These are phyloP conservation scores for Ophraella communa DNA, from an alignment of 2,888 invertebrate genomes.

Conservation along the genomic window DNA sequence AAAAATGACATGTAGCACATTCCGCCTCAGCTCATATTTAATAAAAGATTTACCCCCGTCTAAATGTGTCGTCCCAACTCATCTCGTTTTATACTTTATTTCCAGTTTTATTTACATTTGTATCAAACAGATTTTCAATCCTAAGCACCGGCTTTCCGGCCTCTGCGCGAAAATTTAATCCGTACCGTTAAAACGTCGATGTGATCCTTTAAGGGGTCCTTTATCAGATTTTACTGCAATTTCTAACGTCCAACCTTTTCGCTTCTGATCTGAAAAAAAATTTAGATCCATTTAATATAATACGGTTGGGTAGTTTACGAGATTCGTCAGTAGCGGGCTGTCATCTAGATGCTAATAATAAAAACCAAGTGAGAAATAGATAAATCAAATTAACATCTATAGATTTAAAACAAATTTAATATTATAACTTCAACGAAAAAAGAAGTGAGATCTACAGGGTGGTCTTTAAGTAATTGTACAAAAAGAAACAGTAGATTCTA, in stretches of 20 bases:
- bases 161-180: slow-evolving; percentile 23
- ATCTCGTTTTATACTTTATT: slow-evolving; percentile 16
- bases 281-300: slow-evolving; percentile 36
- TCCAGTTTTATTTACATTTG: slow-evolving; percentile 21
- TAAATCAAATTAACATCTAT: too few relatives aligned
- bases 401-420: too few relatives aligned
- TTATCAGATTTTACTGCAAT: slow-evolving; percentile 36
- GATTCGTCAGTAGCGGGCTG: slow-evolving; percentile 3
- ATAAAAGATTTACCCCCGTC: slow-evolving; percentile 11
- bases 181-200: slow-evolving; percentile 29
- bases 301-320: slow-evolving; percentile 36
- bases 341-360: too few relatives aligned
- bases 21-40: background rate
- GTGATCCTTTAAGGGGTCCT: slow-evolving; percentile 20
- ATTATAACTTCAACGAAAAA: too few relatives aligned
- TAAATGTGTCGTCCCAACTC: slow-evolving; percentile 12
- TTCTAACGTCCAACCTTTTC: slow-evolving; percentile 33
- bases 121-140: slow-evolving; percentile 19
- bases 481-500: too few relatives aligned
- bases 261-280: slow-evolving; percentile 29
- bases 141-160: slow-evolving; percentile 13
- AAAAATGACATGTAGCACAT: background rate
- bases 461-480: too few relatives aligned
- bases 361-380: too few relatives aligned
- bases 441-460: too few relatives aligned